Base-by-base conservation (phyloP, 2,113 vertebrate genomes). In the Oxygymnocypris stewartii region DNA sequence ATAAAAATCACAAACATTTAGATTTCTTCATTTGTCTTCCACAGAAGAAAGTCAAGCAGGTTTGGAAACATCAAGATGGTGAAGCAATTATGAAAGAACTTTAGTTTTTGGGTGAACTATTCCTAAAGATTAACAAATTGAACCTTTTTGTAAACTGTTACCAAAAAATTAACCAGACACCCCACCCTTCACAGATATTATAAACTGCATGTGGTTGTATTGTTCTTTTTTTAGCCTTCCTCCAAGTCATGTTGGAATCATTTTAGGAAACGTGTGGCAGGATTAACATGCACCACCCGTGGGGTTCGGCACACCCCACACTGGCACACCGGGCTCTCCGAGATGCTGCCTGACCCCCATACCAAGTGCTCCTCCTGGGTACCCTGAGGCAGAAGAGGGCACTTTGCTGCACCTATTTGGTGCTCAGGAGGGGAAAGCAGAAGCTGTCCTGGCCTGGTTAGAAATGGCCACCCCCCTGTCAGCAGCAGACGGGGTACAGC, bases 261-360 rank as follows among this genome's bases (percentile, higher is more conserved):
- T 89, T 96, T 96, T 80, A 92, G 90, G 85, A 94, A 95, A 83
- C 94, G 91, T 42, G 93, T 88, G 71, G 92, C 92, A 59, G 96
- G 89, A 74, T 93, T 91, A 23, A 94, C 86, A 6, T 96, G 97
- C 37, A 93, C 88, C 54, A 96, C 95, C 87, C 96, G 95, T 51
- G 95, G 95, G 47, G 96, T 94, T 90, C 95, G 95, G 92, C 97
- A 97, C 79, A 95, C 90, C 0, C 95, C 95, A 88, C 97, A 98
- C 13, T 96, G 92, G 90, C 97, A 98, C 25, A 96, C 91, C 23
- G 93, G 88, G 0, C 94, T 93, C 0, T 88, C 92, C 0, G 91
- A 92, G 0, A 84, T 83, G 57, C 91, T 93, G 9, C 89, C 78
- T 16, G 92, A 88, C 81, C 90, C 86, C 91, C 96, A 95, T 23